Evolutionary conservation across 1,140 invertebrate species (phyloP).

Genomic region (Lepidurus apus): DNA sequence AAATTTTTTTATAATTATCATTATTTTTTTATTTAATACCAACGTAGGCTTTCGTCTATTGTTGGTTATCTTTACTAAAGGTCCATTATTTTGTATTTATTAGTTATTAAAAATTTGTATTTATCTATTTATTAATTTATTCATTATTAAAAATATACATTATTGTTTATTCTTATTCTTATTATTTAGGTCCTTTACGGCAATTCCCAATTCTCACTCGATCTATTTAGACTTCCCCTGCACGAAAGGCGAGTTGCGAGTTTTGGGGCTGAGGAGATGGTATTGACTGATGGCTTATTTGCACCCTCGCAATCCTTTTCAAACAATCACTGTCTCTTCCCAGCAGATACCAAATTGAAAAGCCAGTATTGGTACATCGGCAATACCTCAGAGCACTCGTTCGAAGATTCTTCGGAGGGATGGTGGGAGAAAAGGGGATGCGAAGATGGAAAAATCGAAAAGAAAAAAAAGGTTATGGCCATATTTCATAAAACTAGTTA

Average conservation of each 20-base stretch:
- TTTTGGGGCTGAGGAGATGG: neutral
- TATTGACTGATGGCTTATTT: conserved; percentile 6
- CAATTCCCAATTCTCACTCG: too few relatives aligned
- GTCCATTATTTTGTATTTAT: too few relatives aligned
- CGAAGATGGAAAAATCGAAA: neutral
- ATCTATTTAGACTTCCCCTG: neutral
- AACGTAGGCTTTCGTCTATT: too few relatives aligned
- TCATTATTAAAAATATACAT: too few relatives aligned
- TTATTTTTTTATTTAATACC: too few relatives aligned
- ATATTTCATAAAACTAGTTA: conserved; percentile 19
- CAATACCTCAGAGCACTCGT: neutral
- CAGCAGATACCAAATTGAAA: neutral
- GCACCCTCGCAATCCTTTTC: conserved; percentile 17
- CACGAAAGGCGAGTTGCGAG: neutral
- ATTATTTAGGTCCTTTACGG: too few relatives aligned
- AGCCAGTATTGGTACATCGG: neutral
- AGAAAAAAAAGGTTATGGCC: neutral
- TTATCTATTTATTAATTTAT: too few relatives aligned
- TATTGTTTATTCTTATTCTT: too few relatives aligned
- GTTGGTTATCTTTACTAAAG: too few relatives aligned
- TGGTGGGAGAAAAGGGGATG: neutral
- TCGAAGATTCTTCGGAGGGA: neutral
- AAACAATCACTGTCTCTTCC: neutral
- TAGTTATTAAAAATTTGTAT: too few relatives aligned
- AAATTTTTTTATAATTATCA: too few relatives aligned